Evolutionary conservation across 2,113 vertebrate genomes (phyloP).

Genomic region (Cyanistes caeruleus): DNA sequence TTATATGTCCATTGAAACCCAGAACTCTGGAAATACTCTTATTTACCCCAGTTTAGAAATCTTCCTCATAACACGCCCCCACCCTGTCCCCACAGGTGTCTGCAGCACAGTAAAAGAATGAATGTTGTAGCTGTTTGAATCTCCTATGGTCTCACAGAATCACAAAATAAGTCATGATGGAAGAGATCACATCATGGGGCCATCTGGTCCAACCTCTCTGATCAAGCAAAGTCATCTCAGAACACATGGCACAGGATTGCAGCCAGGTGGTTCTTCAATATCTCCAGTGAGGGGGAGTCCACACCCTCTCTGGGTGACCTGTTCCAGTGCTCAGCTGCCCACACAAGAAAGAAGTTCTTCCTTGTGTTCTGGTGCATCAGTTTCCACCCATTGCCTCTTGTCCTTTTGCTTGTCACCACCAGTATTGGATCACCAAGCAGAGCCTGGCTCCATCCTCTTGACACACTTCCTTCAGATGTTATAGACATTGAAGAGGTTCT

Average conservation of each 20-base stretch:
- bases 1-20: neutral
- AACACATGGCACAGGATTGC: neutral
- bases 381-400: neutral
- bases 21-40: neutral
- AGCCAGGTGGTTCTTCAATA: neutral
- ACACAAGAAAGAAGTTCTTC: neutral
- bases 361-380: neutral
- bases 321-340: no score
- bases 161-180: fast-evolving
- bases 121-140: neutral
- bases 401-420: neutral
- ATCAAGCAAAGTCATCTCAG: neutral
- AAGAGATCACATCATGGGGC: neutral
- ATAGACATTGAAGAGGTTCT: no score
- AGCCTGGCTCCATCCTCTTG: neutral
- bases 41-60: neutral
- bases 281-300: neutral
- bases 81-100: fast-evolving
- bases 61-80: fast-evolving
- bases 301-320: neutral
- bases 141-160: neutral
- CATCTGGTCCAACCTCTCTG: no score
- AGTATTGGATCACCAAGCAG: fast-evolving
- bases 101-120: neutral
- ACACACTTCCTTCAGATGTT: neutral